These are phyloP conservation scores for Pogonognathellus flavescens DNA, from an alignment of 1,140 invertebrate genomes.

Conservation along the genomic window DNA sequence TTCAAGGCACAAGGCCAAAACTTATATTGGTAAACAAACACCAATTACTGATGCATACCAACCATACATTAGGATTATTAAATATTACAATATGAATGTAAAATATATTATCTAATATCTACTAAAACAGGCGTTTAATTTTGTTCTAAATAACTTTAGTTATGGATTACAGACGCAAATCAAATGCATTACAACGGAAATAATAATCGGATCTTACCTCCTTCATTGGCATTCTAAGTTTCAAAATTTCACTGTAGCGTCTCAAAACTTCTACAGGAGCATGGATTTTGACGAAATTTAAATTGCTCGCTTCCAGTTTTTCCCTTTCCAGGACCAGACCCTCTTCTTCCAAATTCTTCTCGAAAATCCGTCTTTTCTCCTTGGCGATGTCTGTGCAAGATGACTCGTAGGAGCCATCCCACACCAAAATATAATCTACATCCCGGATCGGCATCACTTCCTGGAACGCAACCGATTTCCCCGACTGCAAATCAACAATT, in stretches of 20 bases:
- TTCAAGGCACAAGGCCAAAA: constrained; percentile 38
- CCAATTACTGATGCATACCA: constrained; percentile 28
- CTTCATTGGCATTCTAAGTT: constrained; percentile 95
- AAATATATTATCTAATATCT: not conserved
- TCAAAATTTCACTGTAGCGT: constrained; percentile 93
- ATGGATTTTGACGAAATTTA: constrained; percentile 82
- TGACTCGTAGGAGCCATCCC: constrained; percentile 50
- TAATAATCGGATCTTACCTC: constrained; percentile 72
- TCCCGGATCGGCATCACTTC: constrained; percentile 71
- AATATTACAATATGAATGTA: constrained; percentile 10
- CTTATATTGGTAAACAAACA: constrained; percentile 15
- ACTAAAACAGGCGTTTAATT: not conserved
- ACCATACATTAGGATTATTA: not conserved
- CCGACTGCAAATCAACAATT: constrained; percentile 62
- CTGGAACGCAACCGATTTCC: constrained; percentile 68
- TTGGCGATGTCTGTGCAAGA: constrained; percentile 59
- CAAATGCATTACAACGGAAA: not conserved
- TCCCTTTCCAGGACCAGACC: constrained; percentile 70
- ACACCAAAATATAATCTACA: constrained; percentile 80
- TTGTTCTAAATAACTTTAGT: not conserved
- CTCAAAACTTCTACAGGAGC: constrained; percentile 86
- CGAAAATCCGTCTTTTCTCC: constrained; percentile 68
- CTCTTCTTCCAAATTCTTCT: constrained; percentile 70
- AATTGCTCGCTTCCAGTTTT: constrained; percentile 64
- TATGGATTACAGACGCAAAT: not conserved